Conservation (phyloP, 2,113 vertebrate species). For the Puma concolor region DNA sequence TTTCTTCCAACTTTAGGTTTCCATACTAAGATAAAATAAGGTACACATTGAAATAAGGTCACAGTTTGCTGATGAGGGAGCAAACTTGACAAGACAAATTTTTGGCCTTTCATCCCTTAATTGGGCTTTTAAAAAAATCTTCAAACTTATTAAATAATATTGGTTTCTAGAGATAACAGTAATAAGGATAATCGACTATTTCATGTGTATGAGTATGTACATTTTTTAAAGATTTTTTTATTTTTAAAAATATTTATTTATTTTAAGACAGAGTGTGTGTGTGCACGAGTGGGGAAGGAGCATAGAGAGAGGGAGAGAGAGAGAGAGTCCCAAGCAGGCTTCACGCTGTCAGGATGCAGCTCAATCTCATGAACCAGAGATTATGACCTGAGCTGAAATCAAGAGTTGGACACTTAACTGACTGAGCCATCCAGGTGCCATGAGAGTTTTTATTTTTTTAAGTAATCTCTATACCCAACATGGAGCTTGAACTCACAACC, state of each 20-base stretch:
- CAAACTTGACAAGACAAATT: background rate
- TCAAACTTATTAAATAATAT: background rate
- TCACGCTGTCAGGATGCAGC: too few relatives aligned
- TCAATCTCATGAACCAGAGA: too few relatives aligned
- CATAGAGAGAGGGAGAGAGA: too few relatives aligned
- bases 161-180: background rate
- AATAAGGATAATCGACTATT: background rate
- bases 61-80: conserved; percentile 25
- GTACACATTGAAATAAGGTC: background rate
- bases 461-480: background rate
- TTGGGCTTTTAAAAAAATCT: conserved; percentile 14
- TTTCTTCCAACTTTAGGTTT: background rate
- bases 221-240: background rate
- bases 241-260: background rate
- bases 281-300: too few relatives aligned
- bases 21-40: background rate
- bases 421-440: too few relatives aligned
- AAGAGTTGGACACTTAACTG: too few relatives aligned
- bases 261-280: too few relatives aligned
- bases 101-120: background rate
- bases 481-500: background rate
- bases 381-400: too few relatives aligned
- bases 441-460: background rate
- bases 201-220: background rate
- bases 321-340: too few relatives aligned